Evolutionary conservation across 2,797 vertebrate species (phyloP), one percentile per base, ranked within the genome.

Genomic region (Bovichtus diacanthus): DNA sequence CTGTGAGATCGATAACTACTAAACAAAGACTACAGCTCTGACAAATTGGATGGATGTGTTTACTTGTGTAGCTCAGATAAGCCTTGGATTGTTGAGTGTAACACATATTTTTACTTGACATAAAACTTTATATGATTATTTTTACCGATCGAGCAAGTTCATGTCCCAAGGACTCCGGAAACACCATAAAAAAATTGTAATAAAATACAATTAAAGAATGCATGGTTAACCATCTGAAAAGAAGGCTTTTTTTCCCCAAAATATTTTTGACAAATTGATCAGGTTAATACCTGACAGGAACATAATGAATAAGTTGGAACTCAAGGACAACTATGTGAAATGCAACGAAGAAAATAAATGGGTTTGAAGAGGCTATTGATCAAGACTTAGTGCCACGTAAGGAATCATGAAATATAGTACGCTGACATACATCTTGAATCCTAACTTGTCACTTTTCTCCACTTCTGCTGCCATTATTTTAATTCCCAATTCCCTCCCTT

Each of bases 11-110:
- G 70, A 90, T 90, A 89, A 81, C 86, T 77, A 64, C 90, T 85
- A 70, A 88, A 89, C 88, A 91, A 89, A 84, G 79, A 90, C 83
- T 87, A 78, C 72, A 76, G 79, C 80, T 72, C 70, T 82, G 88
- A 85, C 85, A 86, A 84, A 84, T 74, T 85, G 69, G 79, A 91
- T 89, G 73, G 84, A 91, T 91, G 81, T 89, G 88, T 89, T 90
- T 87, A 87, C 85, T 70, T 36, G 62, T 74, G 85, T 70, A 78
- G 67, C 78, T 67, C 53, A 64, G 51, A 72, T 70, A 81, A 80
- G 70, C 84, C 82, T 87, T 85, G 81, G 84, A 74, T 85, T n/a
- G 84, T 80, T 82, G 59, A 75, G 67, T 54, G 58, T 59, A 81
- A 74, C 47, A 67, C 69, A 82, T 83, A 87, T 80, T 83, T 82